A percentile compares a stretch with the other conserved stretches of the same genome.
These are phyloP conservation scores for Drosophila serrata DNA, from an alignment of 1,140 invertebrate genomes.

Conservation along the genomic window DNA sequence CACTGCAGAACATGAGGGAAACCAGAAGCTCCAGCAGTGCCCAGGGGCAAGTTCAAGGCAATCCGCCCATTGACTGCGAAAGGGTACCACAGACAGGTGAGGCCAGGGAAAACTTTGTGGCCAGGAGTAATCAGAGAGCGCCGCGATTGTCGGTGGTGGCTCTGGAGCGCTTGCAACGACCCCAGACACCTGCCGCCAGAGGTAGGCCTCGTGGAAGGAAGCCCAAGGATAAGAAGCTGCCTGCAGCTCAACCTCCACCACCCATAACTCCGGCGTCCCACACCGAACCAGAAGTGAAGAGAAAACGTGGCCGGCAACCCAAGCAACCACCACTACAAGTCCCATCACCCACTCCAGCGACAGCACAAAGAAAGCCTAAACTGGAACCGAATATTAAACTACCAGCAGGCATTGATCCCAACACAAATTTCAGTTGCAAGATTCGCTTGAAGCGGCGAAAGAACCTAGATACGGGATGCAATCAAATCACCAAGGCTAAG, in stretches of 20 bases:
- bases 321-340: slow-evolving; percentile 33
- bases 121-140: slow-evolving; percentile 84
- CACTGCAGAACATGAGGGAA: slow-evolving; percentile 38
- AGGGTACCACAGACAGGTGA: slow-evolving; percentile 89
- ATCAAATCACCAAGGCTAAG: neutral
- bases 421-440: slow-evolving; percentile 81
- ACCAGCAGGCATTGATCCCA: slow-evolving; percentile 78
- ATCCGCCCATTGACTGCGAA: slow-evolving; percentile 86
- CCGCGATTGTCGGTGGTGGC: slow-evolving; percentile 87
- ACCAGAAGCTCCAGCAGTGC: slow-evolving; percentile 64
- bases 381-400: slow-evolving; percentile 78
- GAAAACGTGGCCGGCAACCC: slow-evolving; percentile 64
- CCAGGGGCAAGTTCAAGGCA: slow-evolving; percentile 11
- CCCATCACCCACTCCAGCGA: neutral
- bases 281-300: slow-evolving; percentile 29
- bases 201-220: slow-evolving; percentile 52
- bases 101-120: slow-evolving; percentile 88
- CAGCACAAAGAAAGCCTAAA: slow-evolving; percentile 64
- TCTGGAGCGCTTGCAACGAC: slow-evolving; percentile 87
- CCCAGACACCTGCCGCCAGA: slow-evolving; percentile 68
- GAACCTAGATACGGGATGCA: slow-evolving; percentile 36
- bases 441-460: slow-evolving; percentile 76
- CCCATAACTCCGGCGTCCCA: slow-evolving; percentile 1
- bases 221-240: slow-evolving; percentile 37
- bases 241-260: neutral